phyloP scores from a whole-genome alignment of 2,888 invertebrate species.

The Coelogynopora nodosa region DNA sequence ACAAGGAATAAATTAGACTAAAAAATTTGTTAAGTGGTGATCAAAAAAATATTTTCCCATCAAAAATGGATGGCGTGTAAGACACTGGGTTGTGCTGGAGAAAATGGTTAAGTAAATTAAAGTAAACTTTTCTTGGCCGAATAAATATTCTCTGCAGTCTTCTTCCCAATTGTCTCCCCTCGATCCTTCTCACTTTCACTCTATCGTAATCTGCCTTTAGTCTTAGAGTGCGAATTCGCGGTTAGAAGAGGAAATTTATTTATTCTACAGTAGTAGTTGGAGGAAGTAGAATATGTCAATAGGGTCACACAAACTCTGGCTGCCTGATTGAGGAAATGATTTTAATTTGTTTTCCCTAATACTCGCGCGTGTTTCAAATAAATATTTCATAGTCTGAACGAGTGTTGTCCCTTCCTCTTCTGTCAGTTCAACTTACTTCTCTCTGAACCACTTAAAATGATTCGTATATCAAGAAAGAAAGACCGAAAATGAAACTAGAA shows the following conservation, averaged over 20 bases:
- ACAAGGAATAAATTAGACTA: too few relatives aligned
- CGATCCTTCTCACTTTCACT: background rate
- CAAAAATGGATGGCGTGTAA: background rate
- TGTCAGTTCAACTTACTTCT: background rate
- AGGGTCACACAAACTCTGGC: background rate
- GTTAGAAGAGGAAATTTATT: background rate
- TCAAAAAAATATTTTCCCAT: background rate
- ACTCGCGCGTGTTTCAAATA: constrained; percentile 25
- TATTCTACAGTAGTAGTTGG: too few relatives aligned
- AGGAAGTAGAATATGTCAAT: background rate
- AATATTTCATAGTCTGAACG: background rate
- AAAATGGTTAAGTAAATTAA: background rate
- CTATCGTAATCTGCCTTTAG: background rate
- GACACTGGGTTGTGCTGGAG: background rate
- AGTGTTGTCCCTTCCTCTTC: constrained; percentile 8
- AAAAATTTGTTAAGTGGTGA: background rate
- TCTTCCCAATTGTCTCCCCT: background rate
- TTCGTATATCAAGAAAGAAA: background rate
- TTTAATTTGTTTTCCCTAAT: constrained; percentile 25
- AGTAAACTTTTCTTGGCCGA: background rate
- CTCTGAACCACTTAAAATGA: constrained; percentile 3
- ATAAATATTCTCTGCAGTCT: background rate
- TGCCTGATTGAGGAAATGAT: constrained; percentile 13
- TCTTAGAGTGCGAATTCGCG: background rate
- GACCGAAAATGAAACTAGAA: background rate